Evolutionary conservation across 1,140 invertebrate species (phyloP).

Genomic region (Argopecten irradians): DNA sequence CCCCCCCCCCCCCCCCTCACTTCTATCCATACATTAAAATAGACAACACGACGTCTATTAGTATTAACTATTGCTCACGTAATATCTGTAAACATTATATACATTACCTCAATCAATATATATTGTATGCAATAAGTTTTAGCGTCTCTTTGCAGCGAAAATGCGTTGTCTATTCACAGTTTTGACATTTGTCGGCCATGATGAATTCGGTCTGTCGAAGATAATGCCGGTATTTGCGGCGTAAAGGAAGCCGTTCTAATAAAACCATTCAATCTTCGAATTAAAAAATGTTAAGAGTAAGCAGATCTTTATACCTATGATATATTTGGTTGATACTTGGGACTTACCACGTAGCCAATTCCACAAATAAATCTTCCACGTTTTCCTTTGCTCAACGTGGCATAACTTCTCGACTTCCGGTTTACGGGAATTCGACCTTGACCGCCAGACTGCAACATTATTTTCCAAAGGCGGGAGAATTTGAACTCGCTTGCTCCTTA

Average conservation of each 20-base stretch:
- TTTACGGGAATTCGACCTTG: background rate
- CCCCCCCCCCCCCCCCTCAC: no score
- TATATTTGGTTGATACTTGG: background rate
- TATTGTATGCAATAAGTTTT: background rate
- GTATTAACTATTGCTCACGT: background rate
- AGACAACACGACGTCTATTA: no score
- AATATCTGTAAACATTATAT: background rate
- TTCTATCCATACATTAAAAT: no score
- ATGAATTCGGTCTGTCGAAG: background rate
- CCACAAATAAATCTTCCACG: background rate
- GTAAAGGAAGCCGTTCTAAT: background rate
- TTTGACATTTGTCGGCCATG: slow-evolving; percentile 20
- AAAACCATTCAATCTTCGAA: background rate
- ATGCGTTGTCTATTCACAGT: background rate
- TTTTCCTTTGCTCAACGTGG: slow-evolving; percentile 14
- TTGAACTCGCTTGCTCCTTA: no score
- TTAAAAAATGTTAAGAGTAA: background rate
- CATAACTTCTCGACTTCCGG: background rate
- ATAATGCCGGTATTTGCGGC: background rate
- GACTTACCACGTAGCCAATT: background rate
- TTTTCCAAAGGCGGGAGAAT: background rate
- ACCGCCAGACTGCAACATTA: background rate
- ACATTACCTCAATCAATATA: background rate
- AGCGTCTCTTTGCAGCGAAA: background rate
- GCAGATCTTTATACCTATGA: background rate